These are phyloP conservation scores for Alligator sinensis DNA, from an alignment of 2,113 vertebrate genomes.

Conservation along the genomic window DNA sequence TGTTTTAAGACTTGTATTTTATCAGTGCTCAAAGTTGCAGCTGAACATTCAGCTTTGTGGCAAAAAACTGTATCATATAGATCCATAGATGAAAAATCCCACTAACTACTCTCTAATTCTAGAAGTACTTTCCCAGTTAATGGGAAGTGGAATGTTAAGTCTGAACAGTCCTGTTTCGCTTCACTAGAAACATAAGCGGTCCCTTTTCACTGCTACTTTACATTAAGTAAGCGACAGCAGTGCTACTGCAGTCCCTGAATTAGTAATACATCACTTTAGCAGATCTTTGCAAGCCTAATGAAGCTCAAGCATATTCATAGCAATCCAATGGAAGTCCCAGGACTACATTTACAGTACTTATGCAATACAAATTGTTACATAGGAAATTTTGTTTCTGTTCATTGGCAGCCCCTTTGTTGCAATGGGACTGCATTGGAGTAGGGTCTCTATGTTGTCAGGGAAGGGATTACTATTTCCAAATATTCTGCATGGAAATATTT, in stretches of 20 bases:
- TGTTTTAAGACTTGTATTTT: not conserved
- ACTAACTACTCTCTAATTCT: not conserved
- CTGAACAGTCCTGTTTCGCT: not conserved
- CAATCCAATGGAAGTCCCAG: not conserved
- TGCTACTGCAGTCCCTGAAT: not conserved
- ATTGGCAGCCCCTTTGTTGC: not conserved
- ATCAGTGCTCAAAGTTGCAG: not conserved
- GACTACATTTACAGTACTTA: not conserved
- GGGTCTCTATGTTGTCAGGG: not conserved
- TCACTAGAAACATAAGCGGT: not conserved
- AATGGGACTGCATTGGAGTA: not conserved
- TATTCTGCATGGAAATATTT: fast-evolving
- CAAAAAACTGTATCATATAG: not conserved
- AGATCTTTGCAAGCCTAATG: constrained; percentile 6
- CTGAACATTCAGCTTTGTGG: not conserved
- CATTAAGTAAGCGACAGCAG: not conserved
- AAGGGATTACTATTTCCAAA: not conserved
- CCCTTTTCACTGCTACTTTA: not conserved
- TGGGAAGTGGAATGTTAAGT: not conserved
- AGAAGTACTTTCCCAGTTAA: not conserved
- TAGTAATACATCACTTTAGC: not conserved
- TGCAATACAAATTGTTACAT: not conserved
- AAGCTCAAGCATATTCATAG: constrained; percentile 6
- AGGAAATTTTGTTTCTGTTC: not conserved
- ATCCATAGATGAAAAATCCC: not conserved